These are phyloP conservation scores for Cryptus viduatorius DNA, from an alignment of 2,888 invertebrate genomes.

Conservation along the genomic window DNA sequence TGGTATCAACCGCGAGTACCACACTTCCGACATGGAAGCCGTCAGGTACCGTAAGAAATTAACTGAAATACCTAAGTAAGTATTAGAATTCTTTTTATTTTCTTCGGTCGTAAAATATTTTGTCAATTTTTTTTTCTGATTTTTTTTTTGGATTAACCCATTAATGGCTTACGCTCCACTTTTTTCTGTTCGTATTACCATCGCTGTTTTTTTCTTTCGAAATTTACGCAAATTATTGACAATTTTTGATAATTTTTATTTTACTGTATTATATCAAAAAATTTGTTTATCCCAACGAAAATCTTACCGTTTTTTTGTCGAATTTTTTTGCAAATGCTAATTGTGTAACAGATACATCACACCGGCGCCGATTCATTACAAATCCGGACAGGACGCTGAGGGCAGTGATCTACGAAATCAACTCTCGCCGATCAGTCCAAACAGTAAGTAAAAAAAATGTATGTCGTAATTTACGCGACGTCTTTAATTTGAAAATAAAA, in stretches of 20 bases:
- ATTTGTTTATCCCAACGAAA: not conserved
- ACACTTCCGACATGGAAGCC: constrained; percentile 80
- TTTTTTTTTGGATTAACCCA: no score
- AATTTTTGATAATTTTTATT: no score
- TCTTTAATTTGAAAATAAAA: not conserved
- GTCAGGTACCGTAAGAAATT: constrained; percentile 80
- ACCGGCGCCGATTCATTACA: constrained; percentile 79
- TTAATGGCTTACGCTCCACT: no score
- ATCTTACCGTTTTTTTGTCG: not conserved
- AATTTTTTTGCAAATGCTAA: constrained; percentile 14
- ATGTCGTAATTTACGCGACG: not conserved
- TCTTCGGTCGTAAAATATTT: constrained; percentile 18
- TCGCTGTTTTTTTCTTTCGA: no score
- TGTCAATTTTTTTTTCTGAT: not conserved
- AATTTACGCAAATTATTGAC: no score
- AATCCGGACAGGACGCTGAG: constrained; percentile 77
- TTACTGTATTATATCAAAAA: not conserved
- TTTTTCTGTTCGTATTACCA: no score
- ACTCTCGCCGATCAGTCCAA: constrained; percentile 83
- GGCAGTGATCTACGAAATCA: constrained; percentile 79
- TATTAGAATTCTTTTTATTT: constrained; percentile 69
- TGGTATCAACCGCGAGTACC: constrained; percentile 79
- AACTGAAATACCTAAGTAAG: constrained; percentile 72
- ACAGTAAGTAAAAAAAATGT: constrained; percentile 77
- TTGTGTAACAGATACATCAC: constrained; percentile 77